Percentiles rank a stretch among this genome's conserved stretches.
Evolutionary conservation across 2,797 vertebrate genomes (phyloP).

Genomic region (Galaxias olidus): DNA sequence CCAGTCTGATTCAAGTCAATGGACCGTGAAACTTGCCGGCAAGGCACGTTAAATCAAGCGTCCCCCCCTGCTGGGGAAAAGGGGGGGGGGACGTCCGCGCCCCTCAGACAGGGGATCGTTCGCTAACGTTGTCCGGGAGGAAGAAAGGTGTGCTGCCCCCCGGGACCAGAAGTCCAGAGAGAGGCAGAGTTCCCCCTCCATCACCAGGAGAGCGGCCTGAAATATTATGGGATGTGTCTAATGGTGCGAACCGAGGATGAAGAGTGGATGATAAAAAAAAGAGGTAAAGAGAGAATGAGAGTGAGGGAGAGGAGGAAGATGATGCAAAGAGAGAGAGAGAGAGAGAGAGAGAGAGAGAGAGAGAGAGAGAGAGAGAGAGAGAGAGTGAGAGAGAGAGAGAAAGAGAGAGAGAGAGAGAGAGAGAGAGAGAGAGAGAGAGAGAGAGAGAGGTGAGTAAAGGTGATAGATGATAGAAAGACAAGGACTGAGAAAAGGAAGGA

Average conservation of each 20-base stretch:
- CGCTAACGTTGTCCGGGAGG: no score
- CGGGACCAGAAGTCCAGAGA: no score
- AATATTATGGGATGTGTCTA: background rate
- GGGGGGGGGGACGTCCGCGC: no score
- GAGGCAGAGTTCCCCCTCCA: no score
- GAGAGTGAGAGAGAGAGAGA: background rate
- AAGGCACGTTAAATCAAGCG: no score
- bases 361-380: background rate
- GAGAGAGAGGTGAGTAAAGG: no score
- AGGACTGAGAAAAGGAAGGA: background rate
- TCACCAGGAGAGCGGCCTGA: no score
- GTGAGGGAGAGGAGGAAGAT: background rate
- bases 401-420: background rate
- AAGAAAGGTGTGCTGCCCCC: no score
- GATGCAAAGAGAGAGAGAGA: background rate
- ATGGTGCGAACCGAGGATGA: background rate
- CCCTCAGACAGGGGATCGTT: no score
- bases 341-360: background rate
- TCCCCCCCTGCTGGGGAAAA: no score
- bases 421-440: background rate
- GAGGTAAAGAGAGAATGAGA: background rate
- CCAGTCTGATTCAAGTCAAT: no score
- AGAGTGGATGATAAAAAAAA: background rate
- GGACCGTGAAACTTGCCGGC: no score
- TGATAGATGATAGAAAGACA: background rate